A percentile compares a stretch with the other conserved stretches of the same genome.
These are phyloP conservation scores for Apostichopus japonicus DNA, from an alignment of 35 echinoderm and acorn worm species.

Conservation along the genomic window DNA sequence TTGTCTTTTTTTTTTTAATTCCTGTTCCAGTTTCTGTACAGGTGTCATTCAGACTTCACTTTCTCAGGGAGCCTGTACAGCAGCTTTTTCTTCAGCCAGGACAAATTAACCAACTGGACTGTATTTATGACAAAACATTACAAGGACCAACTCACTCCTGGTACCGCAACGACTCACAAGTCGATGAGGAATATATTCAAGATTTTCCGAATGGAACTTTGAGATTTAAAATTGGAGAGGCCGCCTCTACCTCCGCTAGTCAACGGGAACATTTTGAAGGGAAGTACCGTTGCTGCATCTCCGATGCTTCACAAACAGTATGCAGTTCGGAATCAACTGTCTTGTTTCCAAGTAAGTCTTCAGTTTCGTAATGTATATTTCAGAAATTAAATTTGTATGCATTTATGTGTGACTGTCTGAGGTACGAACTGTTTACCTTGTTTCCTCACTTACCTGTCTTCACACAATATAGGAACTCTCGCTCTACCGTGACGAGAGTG, in stretches of 20 bases:
- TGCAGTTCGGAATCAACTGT: slow-evolving; percentile 14
- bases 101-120: slow-evolving; percentile 41
- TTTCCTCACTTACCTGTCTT: too few species aligned
- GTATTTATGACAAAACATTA: slow-evolving; percentile 5
- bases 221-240: slow-evolving; percentile 25
- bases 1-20: neutral
- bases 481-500: too few species aligned
- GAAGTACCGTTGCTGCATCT: slow-evolving; percentile 7
- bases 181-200: slow-evolving; percentile 10
- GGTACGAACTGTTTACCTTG: too few species aligned
- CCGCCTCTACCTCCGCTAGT: neutral
- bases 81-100: slow-evolving; percentile 20
- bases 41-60: slow-evolving; percentile 3
- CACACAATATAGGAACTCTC: too few species aligned
- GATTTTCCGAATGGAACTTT: slow-evolving; percentile 24
- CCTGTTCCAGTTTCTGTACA: neutral
- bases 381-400: too few species aligned
- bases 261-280: neutral
- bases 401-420: too few species aligned
- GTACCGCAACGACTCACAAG: slow-evolving; percentile 16
- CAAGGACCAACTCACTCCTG: neutral
- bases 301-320: neutral
- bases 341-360: slow-evolving; percentile 18
- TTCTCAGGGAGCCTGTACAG: slow-evolving; percentile 37
- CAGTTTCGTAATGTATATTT: too few species aligned